These are phyloP conservation scores for Stomorhina lunata DNA, from an alignment of 2,888 invertebrate genomes.

Conservation along the genomic window DNA sequence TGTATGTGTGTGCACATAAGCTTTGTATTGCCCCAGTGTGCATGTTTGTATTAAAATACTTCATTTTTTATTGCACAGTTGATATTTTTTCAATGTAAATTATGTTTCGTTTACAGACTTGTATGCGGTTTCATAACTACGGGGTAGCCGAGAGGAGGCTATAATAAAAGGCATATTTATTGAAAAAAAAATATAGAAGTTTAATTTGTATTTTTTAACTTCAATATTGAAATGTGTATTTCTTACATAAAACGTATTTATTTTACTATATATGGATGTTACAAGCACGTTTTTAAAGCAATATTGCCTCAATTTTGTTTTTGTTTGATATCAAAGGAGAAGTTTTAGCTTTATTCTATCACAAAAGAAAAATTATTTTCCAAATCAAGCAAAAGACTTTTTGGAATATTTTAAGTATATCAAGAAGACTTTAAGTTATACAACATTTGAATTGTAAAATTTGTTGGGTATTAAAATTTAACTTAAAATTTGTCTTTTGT, in stretches of 20 bases:
- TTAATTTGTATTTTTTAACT: not conserved
- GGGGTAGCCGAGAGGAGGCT: constrained; percentile 23
- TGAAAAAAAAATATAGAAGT: not conserved
- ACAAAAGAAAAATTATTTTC: too few species aligned
- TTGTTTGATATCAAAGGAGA: not conserved
- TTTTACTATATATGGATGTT: too few species aligned
- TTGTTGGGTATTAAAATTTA: too few species aligned
- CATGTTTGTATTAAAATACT: not conserved
- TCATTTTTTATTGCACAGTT: constrained; percentile 39
- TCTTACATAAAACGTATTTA: too few species aligned
- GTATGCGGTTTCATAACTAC: constrained; percentile 52
- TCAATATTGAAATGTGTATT: constrained; percentile 5
- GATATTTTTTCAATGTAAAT: constrained; percentile 60
- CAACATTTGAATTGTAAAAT: too few species aligned
- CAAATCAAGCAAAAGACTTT: too few species aligned
- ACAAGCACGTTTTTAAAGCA: not conserved
- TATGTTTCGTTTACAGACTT: constrained; percentile 59
- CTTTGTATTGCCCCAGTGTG: not conserved
- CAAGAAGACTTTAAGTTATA: too few species aligned
- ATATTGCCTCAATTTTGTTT: constrained; percentile 12
- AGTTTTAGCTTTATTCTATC: too few species aligned
- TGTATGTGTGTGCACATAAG: not conserved
- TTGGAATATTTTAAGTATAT: too few species aligned
- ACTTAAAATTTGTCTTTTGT: too few species aligned
- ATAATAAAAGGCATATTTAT: constrained; percentile 60